phyloP scores from a whole-genome alignment of 2,888 invertebrate genomes.

The Papilio gigon region DNA sequence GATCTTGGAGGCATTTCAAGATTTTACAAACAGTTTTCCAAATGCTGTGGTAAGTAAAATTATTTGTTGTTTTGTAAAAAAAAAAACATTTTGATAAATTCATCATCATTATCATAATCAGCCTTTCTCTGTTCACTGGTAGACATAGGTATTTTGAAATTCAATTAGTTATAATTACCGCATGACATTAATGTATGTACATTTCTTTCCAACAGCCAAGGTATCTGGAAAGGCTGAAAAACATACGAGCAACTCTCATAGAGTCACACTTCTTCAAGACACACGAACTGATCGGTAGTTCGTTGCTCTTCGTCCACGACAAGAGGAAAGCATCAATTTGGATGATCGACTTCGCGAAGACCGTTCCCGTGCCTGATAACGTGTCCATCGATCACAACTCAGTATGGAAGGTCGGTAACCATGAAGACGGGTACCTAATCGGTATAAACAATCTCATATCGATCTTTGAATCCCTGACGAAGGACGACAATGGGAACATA shows the following conservation, averaged over 20 bases:
- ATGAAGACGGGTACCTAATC: slow-evolving; percentile 97
- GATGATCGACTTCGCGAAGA: slow-evolving; percentile 99
- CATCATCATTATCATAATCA: too few species aligned
- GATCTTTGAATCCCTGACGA: slow-evolving; percentile 87
- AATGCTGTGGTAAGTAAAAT: slow-evolving; percentile 87
- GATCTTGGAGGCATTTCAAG: slow-evolving; percentile 89
- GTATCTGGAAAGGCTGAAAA: slow-evolving; percentile 92
- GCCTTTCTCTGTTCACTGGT: too few species aligned
- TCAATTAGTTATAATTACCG: too few species aligned
- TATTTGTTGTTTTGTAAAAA: background rate
- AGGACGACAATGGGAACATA: slow-evolving; percentile 73
- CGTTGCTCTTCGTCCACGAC: slow-evolving; percentile 97
- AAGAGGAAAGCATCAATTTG: slow-evolving; percentile 93
- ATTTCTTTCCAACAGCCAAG: slow-evolving; percentile 82
- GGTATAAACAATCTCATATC: slow-evolving; percentile 95
- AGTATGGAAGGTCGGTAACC: slow-evolving; percentile 96
- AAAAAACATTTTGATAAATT: too few species aligned
- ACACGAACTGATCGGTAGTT: slow-evolving; percentile 98
- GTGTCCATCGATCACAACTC: slow-evolving; percentile 89
- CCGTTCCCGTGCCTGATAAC: slow-evolving; percentile 89
- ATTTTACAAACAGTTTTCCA: slow-evolving; percentile 90
- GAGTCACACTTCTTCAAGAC: slow-evolving; percentile 94
- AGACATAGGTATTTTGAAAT: too few species aligned
- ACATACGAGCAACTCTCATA: slow-evolving; percentile 91
- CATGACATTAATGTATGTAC: background rate